Evolutionary conservation across 2,797 vertebrate genomes (phyloP), one percentile per base, ranked within the genome.

Genomic region (Anableps anableps): DNA sequence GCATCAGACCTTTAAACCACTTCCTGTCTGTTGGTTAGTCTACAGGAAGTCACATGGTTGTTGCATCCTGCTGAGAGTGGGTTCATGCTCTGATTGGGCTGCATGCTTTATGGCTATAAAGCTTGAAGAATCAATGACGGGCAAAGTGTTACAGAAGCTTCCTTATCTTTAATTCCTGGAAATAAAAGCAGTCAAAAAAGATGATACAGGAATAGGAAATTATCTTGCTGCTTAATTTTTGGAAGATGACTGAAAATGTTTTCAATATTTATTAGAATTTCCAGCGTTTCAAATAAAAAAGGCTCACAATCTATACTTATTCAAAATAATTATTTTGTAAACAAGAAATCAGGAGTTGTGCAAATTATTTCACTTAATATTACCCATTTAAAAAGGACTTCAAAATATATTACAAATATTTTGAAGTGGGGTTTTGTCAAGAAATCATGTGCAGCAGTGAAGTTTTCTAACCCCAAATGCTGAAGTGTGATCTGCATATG

Each of bases 21-120:
- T 95, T 96, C 95, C 95, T 94, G 90, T 89, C 86, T 88, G 74
- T 81, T 76, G 88, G 90, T 90, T 85, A 81, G 85, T 74, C 55
- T 80, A 83, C 94, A 95, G 96, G 95, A 96, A 95, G 90, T 96
- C 92, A 95, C 90, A 83, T 94, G 91, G 79, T 31, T 38, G 76
- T 76, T 82, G 82, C 92, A 94, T 96, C 93, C 94, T 93, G 92
- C 90, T 88, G 73, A 87, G 72, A 87, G 78, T 64, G 64, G 48
- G 50, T 91, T 74, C 82, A 78, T 74, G 77, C 78, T 85, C 85
- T 91, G 83, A 88, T 85, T 88, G 83, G 83, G 47, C 72, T 88
- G 77, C 53, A 68, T 75, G 51, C 43, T 43, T 38, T 50, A n/a
- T 50, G 14, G 34, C 31, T 76, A 36, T 76, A 26, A 78, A 58